Base-by-base conservation (phyloP, 2,888 invertebrate genomes). In the Plebejus melissa region DNA sequence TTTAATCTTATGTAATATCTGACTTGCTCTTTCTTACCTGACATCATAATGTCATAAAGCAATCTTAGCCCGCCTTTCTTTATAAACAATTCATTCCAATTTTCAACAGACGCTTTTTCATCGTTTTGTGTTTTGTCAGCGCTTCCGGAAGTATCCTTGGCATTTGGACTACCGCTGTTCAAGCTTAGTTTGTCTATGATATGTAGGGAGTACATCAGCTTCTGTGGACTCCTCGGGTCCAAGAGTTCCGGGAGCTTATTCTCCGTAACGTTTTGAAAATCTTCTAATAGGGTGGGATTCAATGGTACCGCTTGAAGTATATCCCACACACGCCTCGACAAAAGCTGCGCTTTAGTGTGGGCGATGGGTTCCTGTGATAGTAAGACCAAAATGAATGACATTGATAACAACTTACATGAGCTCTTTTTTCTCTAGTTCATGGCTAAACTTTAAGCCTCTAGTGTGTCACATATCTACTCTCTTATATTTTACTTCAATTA, bases 241-340 rank as follows among this genome's bases (percentile, higher is more conserved):
- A 99, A 94, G 1, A 98, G 89, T 80, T 97, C 96, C 32, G 96
- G 94, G 72, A 98, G 88, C 74, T 95, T 95, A 82, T 94, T 94
- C 82, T 96, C 95, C 9, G 90, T 94, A 2, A 97, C 94, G 82
- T 96, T 96, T 85, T 97, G 97, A 85, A 98, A 98, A 4, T 97
- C 97, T 83, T 97, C 96, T 69, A 98, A 89, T 69, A 98, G 94
- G 4, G 96, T 96, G 0, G 98, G 98, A 90, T 97, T 98, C 0
- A 98, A 97, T 1, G 99, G 98, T 75, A 99, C 94, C 78, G 98
- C 95, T 85, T 98, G 98, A 38, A 99, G 93, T 75, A 98, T 97
- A 84, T 98, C 98, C 99, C 98, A 99, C 0, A 99, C 98, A 69
- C 98, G 95, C 50, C 98, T 95, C 0, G 98, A 98, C 74, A 98